phyloP scores from a whole-genome alignment of 2,888 invertebrate genomes.

The Leucoma salicis region DNA sequence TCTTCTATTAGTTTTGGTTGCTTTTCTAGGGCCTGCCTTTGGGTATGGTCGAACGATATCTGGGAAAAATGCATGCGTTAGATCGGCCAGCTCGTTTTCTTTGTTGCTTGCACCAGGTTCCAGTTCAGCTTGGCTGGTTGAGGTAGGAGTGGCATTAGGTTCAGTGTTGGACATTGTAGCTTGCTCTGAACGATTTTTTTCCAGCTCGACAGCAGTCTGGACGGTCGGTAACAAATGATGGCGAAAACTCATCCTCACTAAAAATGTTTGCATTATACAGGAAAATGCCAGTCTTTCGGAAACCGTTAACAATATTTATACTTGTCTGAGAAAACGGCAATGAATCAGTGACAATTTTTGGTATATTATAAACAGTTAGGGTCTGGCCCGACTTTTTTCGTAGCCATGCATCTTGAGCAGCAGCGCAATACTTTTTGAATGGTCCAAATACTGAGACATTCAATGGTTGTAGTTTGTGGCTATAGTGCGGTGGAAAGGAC shows the following conservation, averaged over 20 bases:
- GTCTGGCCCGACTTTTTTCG: constrained; percentile 19
- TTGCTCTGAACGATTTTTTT: constrained; percentile 1
- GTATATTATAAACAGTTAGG: constrained; percentile 26
- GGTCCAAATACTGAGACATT: constrained; percentile 25
- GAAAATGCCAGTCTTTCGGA: constrained; percentile 15
- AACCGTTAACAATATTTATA: constrained; percentile 8
- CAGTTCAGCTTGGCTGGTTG: constrained; percentile 26
- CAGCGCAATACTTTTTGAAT: constrained; percentile 13
- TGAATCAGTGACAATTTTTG: constrained; percentile 23
- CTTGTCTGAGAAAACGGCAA: constrained; percentile 8
- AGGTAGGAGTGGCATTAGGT: constrained; percentile 16
- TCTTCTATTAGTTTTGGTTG: constrained; percentile 23
- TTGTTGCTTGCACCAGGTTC: neutral
- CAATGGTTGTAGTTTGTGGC: constrained; percentile 20
- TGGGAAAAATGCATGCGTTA: neutral
- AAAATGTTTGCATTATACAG: constrained; percentile 16
- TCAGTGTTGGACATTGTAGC: neutral
- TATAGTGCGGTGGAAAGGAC: constrained; percentile 23
- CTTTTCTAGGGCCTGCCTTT: constrained; percentile 25
- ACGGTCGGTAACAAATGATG: constrained; percentile 32
- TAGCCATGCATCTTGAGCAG: constrained; percentile 25
- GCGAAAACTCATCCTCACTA: constrained; percentile 21
- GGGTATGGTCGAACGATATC: constrained; percentile 2
- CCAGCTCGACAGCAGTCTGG: neutral
- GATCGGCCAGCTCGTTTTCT: neutral